Percentiles rank a stretch among this genome's conserved stretches.
Evolutionary conservation across 1,140 invertebrate genomes (phyloP).

Genomic region (Saccostrea cuccullata): DNA sequence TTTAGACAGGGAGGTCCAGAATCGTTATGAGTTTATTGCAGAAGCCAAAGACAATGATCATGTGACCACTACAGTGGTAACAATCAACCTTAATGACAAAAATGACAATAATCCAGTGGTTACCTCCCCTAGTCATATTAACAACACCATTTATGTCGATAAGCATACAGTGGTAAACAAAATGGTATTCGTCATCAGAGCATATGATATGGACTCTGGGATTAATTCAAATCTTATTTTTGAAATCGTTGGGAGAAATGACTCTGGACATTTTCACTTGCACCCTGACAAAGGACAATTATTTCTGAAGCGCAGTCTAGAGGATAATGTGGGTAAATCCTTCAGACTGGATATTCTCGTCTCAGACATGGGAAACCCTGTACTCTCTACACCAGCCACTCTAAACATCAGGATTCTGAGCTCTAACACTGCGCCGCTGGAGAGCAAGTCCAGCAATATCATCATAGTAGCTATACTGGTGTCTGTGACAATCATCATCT

Average conservation of each 20-base stretch:
- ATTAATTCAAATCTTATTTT: slow-evolving; percentile 66
- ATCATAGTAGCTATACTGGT: slow-evolving; percentile 66
- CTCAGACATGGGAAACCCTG: slow-evolving; percentile 61
- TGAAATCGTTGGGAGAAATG: slow-evolving; percentile 61
- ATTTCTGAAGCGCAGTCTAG: slow-evolving; percentile 55
- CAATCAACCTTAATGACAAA: slow-evolving; percentile 82
- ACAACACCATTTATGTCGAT: slow-evolving; percentile 67
- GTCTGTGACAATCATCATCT: slow-evolving; percentile 64
- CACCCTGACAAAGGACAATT: slow-evolving; percentile 62
- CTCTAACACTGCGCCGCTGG: slow-evolving; percentile 26
- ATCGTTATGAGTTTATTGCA: slow-evolving; percentile 87
- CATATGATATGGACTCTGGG: slow-evolving; percentile 69
- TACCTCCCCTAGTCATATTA: slow-evolving; percentile 66
- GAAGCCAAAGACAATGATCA: slow-evolving; percentile 85
- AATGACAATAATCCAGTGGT: slow-evolving; percentile 93
- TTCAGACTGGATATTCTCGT: slow-evolving; percentile 60
- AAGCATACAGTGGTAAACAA: slow-evolving; percentile 58
- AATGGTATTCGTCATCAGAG: slow-evolving; percentile 64
- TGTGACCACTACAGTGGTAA: slow-evolving; percentile 74
- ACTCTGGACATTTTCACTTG: slow-evolving; percentile 64
- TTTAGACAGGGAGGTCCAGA: slow-evolving; percentile 90
- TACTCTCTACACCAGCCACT: slow-evolving; percentile 74
- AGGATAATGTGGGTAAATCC: slow-evolving; percentile 32
- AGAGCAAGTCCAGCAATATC: slow-evolving; percentile 57
- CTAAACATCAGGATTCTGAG: slow-evolving; percentile 57